These are phyloP conservation scores for Apostichopus californicus DNA, from an alignment of 35 echinoderm and acorn worm species.

Conservation along the genomic window DNA sequence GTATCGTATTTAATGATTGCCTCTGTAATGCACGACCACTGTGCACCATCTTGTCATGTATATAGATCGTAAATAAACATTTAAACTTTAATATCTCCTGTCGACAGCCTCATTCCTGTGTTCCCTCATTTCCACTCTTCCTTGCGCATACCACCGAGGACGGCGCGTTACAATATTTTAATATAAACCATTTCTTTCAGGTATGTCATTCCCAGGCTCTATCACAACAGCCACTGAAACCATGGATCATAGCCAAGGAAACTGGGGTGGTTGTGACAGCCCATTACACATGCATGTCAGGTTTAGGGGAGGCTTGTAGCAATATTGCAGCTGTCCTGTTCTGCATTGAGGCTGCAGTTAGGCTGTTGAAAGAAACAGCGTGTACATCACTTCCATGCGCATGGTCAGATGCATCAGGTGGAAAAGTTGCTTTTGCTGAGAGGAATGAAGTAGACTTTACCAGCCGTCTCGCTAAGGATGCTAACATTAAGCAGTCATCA, in stretches of 20 bases:
- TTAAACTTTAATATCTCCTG: too few species aligned
- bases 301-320: conserved; percentile 27
- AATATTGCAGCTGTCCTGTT: conserved; percentile 2
- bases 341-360: neutral
- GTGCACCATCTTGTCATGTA: too few species aligned
- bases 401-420: conserved; percentile 8
- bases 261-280: conserved; percentile 13
- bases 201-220: conserved; percentile 7
- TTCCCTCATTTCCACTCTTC: too few species aligned
- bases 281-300: conserved; percentile 53
- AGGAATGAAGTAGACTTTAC: neutral
- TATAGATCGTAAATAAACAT: too few species aligned
- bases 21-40: too few species aligned
- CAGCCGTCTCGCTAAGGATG: neutral
- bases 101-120: too few species aligned
- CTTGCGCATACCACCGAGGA: too few species aligned
- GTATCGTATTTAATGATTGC: too few species aligned
- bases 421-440: neutral
- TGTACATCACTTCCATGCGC: neutral
- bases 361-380: conserved; percentile 3
- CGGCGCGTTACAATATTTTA: too few species aligned
- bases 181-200: neutral
- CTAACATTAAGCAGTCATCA: neutral
- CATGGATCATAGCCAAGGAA: conserved; percentile 40
- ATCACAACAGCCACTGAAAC: conserved; percentile 1